Percentiles rank a stretch among this genome's conserved stretches.
phyloP scores from a whole-genome alignment of 2,797 vertebrate species.

The Acipenser oxyrinchus region DNA sequence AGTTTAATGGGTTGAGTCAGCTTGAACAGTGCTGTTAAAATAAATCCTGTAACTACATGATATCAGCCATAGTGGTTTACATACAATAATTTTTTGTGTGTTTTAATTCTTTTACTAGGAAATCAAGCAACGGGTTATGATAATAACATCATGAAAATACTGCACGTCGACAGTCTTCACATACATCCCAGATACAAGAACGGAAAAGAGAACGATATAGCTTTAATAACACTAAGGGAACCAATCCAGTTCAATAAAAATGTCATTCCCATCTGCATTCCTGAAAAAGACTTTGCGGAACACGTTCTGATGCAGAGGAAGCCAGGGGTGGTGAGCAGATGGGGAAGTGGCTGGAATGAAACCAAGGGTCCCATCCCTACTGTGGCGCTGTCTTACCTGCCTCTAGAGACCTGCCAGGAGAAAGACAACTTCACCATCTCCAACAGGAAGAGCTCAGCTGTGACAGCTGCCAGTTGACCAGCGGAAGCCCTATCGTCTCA shows the following conservation, averaged over 20 bases:
- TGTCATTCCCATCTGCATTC: conserved; percentile 64
- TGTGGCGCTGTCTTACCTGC: conserved; percentile 39
- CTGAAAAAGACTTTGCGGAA: conserved; percentile 77
- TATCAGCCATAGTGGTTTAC: no score
- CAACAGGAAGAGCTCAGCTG: conserved; percentile 50
- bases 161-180: neutral
- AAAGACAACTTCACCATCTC: conserved; percentile 59
- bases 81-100: no score
- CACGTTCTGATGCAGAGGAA: conserved; percentile 60
- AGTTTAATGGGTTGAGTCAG: no score
- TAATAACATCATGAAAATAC: no score
- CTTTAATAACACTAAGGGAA: conserved; percentile 7
- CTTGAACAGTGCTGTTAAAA: no score
- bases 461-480: conserved; percentile 11
- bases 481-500: conserved; percentile 60
- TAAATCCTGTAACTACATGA: no score
- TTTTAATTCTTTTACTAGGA: conserved; percentile 17
- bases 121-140: no score
- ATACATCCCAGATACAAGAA: conserved; percentile 53
- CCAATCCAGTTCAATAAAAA: conserved; percentile 39
- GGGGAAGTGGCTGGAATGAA: no score
- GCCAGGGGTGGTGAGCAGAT: neutral
- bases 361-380: no score
- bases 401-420: conserved; percentile 56
- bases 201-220: no score